These are phyloP conservation scores for Pelodytes ibericus DNA, from an alignment of 2,797 vertebrate genomes.

Conservation along the genomic window DNA sequence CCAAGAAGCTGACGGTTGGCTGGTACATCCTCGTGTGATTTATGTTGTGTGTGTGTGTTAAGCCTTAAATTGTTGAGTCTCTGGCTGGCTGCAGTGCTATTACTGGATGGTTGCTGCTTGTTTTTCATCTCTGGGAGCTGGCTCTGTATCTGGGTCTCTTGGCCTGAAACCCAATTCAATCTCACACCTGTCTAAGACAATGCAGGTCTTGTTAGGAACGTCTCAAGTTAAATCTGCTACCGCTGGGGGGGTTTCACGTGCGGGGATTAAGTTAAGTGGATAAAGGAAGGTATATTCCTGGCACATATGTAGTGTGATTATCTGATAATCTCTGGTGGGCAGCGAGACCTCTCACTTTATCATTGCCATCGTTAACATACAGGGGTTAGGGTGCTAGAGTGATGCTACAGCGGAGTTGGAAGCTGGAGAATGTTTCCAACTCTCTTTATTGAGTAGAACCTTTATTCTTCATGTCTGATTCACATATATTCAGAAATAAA, in stretches of 20 bases:
- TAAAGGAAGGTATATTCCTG: neutral
- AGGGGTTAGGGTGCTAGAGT: too few relatives aligned
- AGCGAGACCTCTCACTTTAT: too few relatives aligned
- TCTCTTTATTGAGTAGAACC: too few relatives aligned
- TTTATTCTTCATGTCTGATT: too few relatives aligned
- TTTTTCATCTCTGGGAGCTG: conserved; percentile 73
- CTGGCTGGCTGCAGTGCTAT: conserved; percentile 72
- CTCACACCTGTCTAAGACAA: conserved; percentile 84
- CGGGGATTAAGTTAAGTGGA: conserved; percentile 22
- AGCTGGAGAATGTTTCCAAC: too few relatives aligned
- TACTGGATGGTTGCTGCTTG: conserved; percentile 68
- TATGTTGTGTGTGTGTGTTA: conserved; percentile 69
- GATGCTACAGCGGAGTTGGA: too few relatives aligned
- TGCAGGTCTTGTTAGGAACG: conserved; percentile 76
- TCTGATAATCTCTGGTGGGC: too few relatives aligned
- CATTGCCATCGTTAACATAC: too few relatives aligned
- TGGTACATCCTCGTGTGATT: conserved; percentile 74
- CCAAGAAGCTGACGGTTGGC: conserved; percentile 73
- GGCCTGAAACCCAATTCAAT: conserved; percentile 69
- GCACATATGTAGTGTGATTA: too few relatives aligned
- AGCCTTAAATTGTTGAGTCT: conserved; percentile 76
- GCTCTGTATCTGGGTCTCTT: conserved; percentile 67
- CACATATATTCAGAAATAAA: too few relatives aligned
- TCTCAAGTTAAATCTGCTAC: conserved; percentile 62
- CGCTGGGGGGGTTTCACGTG: conserved; percentile 18